Conservation (phyloP, 2,113 vertebrate genomes). For the Nycticebus coucang region DNA sequence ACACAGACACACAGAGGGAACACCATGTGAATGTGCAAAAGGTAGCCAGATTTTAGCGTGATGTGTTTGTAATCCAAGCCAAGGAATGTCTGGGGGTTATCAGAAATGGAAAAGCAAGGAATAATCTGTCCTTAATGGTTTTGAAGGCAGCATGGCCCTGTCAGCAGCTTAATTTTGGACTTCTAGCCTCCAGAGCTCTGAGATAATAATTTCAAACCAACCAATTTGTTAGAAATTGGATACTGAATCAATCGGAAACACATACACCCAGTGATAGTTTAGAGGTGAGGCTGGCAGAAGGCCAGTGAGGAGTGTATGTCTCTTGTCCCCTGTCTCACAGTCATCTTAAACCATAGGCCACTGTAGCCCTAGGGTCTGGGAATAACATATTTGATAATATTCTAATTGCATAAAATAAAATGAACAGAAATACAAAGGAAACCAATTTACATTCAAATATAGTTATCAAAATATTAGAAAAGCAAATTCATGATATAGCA, state of each 20-base stretch:
- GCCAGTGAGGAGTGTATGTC: background rate
- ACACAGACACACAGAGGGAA: background rate
- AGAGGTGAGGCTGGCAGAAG: background rate
- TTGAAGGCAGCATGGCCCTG: background rate
- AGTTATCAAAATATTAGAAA: conserved; percentile 12
- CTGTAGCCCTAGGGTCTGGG: background rate
- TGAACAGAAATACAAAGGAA: background rate
- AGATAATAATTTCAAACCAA: background rate
- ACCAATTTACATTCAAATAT: background rate
- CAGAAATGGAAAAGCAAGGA: background rate
- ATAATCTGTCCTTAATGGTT: background rate
- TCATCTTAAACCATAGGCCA: background rate
- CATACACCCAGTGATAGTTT: background rate
- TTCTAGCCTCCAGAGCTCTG: background rate
- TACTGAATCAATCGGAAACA: background rate
- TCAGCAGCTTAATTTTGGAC: background rate
- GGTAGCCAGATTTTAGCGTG: background rate
- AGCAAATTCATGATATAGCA: background rate
- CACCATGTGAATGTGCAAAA: background rate
- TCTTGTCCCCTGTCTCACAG: background rate
- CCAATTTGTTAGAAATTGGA: background rate
- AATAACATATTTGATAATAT: background rate
- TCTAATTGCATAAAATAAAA: conserved; percentile 7
- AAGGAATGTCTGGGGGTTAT: background rate
- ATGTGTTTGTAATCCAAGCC: background rate